Base-by-base conservation (phyloP, 1,140 invertebrate genomes). In the Drosophila lini region DNA sequence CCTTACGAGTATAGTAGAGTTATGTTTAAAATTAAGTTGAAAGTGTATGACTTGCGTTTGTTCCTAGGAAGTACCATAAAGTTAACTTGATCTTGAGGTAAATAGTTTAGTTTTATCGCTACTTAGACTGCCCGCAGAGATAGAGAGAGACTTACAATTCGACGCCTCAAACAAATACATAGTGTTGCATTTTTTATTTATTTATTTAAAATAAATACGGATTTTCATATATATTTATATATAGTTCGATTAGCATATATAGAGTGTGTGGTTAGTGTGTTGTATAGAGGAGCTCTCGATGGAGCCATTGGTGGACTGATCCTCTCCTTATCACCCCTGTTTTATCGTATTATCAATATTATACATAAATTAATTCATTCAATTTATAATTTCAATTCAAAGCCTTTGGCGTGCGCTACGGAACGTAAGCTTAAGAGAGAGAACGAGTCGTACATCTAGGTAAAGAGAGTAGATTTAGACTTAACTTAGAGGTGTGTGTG, bases 171-270 rank as follows among this genome's bases (percentile, higher is more conserved):
- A 67, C 44, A 76, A 65, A 79, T 82, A 84, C 84, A 83, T 86
- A 86, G 84, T 89, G 83, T 86, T 75, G 67, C 19, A 38, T 55
- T 80, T 86, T 89, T 61, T 59, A 65, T 83, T 82, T 70, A 89
- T 86, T 88, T 83, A 83, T 88, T 86, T 89, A 74, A 86, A 86
- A 86, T 86, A 86, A 86, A 74, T 82, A 80, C 58, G 57, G 55
- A 38, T 67, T 67, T 68, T 56, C 74, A 74, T 74, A 15, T 47
- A 47, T 45, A 45, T n/a, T n/a, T 25, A 15, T 45, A 50, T 52
- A 52, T 34, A 55, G 50, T 78, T 63, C 31, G 65, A 44, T 71
- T 71, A 62, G 11, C 32, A 50, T 50, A 50, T 2, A 32, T 50
- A 50, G 5, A 32, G 55, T 70, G 56, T 48, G 69, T 71, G 69